Percentiles rank a stretch among this genome's conserved stretches.
Conservation (phyloP, 2,797 vertebrate species). For the Pipistrellus kuhlii region DNA sequence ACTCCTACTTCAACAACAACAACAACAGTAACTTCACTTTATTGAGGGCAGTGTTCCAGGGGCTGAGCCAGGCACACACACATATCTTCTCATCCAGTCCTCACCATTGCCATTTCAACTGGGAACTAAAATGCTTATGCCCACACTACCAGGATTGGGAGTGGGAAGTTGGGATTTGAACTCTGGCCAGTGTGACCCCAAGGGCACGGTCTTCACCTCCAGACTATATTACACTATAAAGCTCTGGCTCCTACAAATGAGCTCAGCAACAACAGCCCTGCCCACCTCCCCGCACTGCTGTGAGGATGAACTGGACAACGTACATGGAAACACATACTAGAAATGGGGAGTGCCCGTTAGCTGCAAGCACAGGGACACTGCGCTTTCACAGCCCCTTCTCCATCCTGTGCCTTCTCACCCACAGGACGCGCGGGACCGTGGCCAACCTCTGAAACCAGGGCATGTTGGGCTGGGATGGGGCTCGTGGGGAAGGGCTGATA, state of each 20-base stretch:
- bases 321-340: rapidly evolving
- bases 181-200: neutral
- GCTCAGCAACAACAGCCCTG: neutral
- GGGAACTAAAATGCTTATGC: neutral
- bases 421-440: neutral
- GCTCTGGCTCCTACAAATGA: neutral
- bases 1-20: neutral
- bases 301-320: neutral
- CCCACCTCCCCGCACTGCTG: rapidly evolving
- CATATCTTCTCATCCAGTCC: neutral
- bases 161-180: neutral
- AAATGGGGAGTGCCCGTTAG: neutral
- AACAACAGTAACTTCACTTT: neutral
- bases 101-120: neutral
- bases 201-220: neutral
- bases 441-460: neutral
- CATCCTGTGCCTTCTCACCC: neutral
- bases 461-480: rapidly evolving
- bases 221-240: rapidly evolving
- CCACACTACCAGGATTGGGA: neutral
- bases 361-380: rapidly evolving
- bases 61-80: neutral
- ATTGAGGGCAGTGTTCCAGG: neutral
- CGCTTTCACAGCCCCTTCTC: too few relatives aligned
- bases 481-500: rapidly evolving